These are phyloP conservation scores for human (Homo sapiens) DNA, from an alignment of 2,113 vertebrate species.

Conservation along the genomic window DNA sequence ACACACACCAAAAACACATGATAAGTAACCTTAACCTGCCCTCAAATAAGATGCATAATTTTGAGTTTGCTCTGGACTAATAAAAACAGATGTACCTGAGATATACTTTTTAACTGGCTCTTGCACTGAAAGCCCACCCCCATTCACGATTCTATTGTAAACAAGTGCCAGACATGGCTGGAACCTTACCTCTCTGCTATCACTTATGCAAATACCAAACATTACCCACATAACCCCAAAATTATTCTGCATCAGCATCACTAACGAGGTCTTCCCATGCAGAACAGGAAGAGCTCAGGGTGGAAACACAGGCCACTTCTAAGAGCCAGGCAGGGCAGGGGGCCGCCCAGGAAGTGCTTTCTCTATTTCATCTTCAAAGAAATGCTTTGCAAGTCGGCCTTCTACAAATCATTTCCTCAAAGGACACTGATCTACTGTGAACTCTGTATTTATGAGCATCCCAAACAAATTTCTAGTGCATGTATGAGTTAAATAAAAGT, in stretches of 20 bases:
- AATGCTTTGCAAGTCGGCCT: not conserved
- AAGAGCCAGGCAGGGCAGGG: not conserved
- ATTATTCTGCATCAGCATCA: not conserved
- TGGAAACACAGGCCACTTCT: not conserved
- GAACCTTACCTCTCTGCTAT: not conserved
- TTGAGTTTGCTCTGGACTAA: not conserved
- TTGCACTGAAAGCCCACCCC: not conserved
- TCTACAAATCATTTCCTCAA: not conserved
- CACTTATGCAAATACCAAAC: not conserved
- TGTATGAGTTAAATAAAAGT: not conserved
- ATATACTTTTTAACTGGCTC: not conserved
- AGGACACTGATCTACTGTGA: not conserved
- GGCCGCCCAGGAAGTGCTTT: not conserved
- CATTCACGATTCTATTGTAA: not conserved
- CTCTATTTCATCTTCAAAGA: slow-evolving; percentile 14
- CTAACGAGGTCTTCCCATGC: not conserved
- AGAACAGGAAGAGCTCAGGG: not conserved
- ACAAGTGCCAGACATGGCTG: not conserved
- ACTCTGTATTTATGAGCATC: not conserved
- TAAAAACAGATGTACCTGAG: not conserved
- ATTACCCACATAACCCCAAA: not conserved
- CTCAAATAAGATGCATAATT: not conserved
- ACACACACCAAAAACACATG: not conserved
- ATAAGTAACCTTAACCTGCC: not conserved
- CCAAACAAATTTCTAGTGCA: not conserved